A percentile compares a stretch with the other conserved stretches of the same genome.
These are phyloP conservation scores for Acleris cristana DNA, from an alignment of 2,888 invertebrate genomes.

Conservation along the genomic window DNA sequence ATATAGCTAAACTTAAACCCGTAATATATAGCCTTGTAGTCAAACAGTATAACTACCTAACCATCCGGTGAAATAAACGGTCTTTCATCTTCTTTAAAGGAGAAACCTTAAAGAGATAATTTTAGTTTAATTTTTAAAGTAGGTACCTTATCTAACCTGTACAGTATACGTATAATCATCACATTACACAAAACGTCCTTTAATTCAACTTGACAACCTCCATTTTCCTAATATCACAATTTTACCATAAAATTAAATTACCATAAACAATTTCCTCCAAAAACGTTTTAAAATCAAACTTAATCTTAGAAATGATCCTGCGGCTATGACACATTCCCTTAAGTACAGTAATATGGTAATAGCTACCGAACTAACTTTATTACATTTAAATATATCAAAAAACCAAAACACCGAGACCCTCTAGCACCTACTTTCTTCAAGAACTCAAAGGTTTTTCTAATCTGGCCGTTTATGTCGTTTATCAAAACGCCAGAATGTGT, in stretches of 20 bases:
- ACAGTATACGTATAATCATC: too few relatives aligned
- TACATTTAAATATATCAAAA: conserved; percentile 37
- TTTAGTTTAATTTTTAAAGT: too few relatives aligned
- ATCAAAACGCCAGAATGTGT: conserved; percentile 35
- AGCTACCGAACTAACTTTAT: conserved; percentile 54
- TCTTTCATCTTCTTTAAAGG: too few relatives aligned
- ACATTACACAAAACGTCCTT: background rate
- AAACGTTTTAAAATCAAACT: conserved; percentile 59
- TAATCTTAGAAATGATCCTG: conserved; percentile 57
- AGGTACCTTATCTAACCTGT: too few relatives aligned
- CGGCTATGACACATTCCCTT: conserved; percentile 67
- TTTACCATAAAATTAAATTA: conserved; percentile 29
- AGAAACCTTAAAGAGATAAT: too few relatives aligned
- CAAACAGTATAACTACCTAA: too few relatives aligned
- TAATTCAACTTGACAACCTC: conserved; percentile 15
- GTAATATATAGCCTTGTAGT: too few relatives aligned
- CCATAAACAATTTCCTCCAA: conserved; percentile 38
- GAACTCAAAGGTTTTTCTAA: conserved; percentile 4
- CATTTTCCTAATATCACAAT: conserved; percentile 15
- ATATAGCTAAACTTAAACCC: too few relatives aligned
- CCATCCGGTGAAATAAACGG: too few relatives aligned
- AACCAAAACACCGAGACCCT: conserved; percentile 5
- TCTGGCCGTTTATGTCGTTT: conserved; percentile 24
- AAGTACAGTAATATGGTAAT: conserved; percentile 61
- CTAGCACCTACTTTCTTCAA: background rate